phyloP scores from a whole-genome alignment of 2,797 vertebrate species.

The Neosilurus hyrtlii region DNA sequence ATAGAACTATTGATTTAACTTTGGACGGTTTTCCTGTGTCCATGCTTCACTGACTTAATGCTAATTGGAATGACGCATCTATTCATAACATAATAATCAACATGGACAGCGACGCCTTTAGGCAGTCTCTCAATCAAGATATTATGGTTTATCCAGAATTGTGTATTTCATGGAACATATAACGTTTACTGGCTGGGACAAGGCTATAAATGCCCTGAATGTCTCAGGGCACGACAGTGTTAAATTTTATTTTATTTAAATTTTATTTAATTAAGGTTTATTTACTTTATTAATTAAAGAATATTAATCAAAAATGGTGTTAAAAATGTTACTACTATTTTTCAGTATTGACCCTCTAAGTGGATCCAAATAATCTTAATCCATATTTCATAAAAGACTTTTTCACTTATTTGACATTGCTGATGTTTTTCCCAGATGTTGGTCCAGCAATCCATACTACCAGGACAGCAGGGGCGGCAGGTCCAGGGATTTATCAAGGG shows the following conservation, averaged over 20 bases:
- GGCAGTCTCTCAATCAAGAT: not conserved
- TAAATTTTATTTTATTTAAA: conserved; percentile 14
- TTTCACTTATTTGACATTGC: not conserved
- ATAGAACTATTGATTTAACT: no score
- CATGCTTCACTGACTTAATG: no score
- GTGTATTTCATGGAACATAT: not conserved
- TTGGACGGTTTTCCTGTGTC: no score
- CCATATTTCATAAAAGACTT: not conserved
- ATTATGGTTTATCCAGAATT: not conserved
- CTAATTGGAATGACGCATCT: no score
- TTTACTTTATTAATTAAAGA: conserved; percentile 10
- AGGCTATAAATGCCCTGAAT: not conserved
- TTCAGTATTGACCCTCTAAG: not conserved
- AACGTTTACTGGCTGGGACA: not conserved
- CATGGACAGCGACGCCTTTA: no score
- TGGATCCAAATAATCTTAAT: not conserved
- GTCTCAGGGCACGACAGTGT: not conserved
- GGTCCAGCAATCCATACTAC: conserved; percentile 58
- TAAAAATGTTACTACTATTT: not conserved
- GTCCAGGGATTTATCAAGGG: conserved; percentile 53
- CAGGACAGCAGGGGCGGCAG: conserved; percentile 60
- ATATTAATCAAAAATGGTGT: not conserved
- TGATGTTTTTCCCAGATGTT: conserved; percentile 43
- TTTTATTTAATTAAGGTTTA: no score
- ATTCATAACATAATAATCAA: no score